Evolutionary conservation across 2,113 vertebrate genomes (phyloP), one percentile per base, ranked within the genome.

Genomic region (Atherinomorus stipes): DNA sequence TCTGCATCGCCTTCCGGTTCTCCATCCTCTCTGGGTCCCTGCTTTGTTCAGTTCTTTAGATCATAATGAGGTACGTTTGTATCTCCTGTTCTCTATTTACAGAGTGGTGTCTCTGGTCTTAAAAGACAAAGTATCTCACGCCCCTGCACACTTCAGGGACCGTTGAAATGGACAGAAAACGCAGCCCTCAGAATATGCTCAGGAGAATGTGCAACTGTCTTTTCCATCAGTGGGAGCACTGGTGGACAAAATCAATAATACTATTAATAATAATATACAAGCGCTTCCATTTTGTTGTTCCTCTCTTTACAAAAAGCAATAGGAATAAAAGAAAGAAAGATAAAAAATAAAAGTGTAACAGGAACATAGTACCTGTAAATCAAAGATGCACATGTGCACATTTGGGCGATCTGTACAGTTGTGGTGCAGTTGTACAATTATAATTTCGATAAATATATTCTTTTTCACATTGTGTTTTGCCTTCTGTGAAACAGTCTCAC

Each of bases 361-460:
- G 91, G 89, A 92, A 89, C 85, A 84, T 79, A 83, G 81, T 85
- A 90, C 88, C 85, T 88, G 89, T 93, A 92, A 93, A 93, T 85
- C 76, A 93, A 91, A 93, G 87, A 91, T 91, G 90, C 91, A 90
- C 84, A 83, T 91, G 86, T 93, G 91, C 90, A 93, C 91, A 83
- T 93, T 90, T 92, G 88, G 91, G 90, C 88, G 80, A 86, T 91
- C 93, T 94, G 90, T 93, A 94, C 93, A 95, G 85, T 85, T 74
- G 87, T 90, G 91, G 88, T 89, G 91, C 83, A 88, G 90, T 93
- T 92, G 89, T 91, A 93, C 88, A 90, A 90, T 91, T 92, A 89
- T 91, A 90, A 89, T 88, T 89, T 76, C 87, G 83, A 90, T 94
- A 93, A 90, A 91, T 92, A 91, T 92, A 91, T 89, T 92, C 69